A percentile compares a stretch with the other conserved stretches of the same genome.
Conservation (phyloP, 2,888 invertebrate genomes). For the Torymus aiolomorphi region DNA sequence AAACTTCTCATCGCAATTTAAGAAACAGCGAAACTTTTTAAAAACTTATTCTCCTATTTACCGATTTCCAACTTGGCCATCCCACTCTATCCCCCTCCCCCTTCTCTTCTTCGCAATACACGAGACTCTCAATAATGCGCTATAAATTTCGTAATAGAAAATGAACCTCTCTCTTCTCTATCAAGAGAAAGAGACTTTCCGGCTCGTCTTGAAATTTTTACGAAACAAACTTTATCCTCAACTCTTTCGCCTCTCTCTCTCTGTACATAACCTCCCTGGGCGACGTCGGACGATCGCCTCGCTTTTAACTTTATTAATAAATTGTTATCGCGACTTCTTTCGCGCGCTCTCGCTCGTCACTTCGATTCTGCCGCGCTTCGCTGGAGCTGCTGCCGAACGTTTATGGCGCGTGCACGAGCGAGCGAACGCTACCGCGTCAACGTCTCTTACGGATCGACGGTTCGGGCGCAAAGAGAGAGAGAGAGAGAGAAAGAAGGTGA, state of each 20-base stretch:
- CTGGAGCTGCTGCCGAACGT: not conserved
- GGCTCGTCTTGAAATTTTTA: conserved; percentile 21
- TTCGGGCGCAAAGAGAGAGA: conserved; percentile 8
- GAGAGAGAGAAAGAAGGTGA: not conserved
- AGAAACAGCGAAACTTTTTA: too few species aligned
- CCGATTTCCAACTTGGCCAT: too few species aligned
- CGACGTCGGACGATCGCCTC: not conserved
- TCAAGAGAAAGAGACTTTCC: conserved; percentile 6
- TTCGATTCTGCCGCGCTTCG: conserved; percentile 19
- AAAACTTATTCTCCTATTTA: too few species aligned
- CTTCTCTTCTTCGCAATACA: too few species aligned
- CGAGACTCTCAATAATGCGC: conserved; percentile 1
- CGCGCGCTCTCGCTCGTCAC: conserved; percentile 4
- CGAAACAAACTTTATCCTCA: conserved; percentile 36
- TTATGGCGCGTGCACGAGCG: not conserved
- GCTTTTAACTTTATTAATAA: conserved; percentile 46
- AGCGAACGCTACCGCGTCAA: not conserved
- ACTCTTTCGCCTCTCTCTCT: not conserved
- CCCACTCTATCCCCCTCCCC: too few species aligned
- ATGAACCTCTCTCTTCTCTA: conserved; percentile 5
- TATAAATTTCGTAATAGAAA: conserved; percentile 6
- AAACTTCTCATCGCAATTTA: too few species aligned
- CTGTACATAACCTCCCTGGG: not conserved
- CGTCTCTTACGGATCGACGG: conserved; percentile 28
- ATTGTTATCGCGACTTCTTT: conserved; percentile 38